These are phyloP conservation scores for Scaptomyza flava DNA, from an alignment of 2,888 invertebrate genomes.

Conservation along the genomic window DNA sequence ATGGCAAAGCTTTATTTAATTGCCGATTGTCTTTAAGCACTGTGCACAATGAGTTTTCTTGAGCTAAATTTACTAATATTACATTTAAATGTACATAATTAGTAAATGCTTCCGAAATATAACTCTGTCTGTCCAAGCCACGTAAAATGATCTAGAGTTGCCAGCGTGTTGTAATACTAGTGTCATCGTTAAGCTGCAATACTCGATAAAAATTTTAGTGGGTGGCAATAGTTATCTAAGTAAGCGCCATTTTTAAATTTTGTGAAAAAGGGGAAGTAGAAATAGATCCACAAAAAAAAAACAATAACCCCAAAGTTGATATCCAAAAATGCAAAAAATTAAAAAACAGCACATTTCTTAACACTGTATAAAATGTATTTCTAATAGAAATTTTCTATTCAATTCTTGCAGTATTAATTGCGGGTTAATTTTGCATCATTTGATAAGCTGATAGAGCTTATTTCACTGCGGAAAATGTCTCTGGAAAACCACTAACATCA, in stretches of 20 bases:
- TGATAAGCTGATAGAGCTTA: conserved; percentile 23
- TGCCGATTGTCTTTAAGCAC: conserved; percentile 14
- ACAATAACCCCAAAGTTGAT: neutral
- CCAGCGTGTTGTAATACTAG: conserved; percentile 15
- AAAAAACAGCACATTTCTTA: neutral
- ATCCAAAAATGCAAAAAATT: neutral
- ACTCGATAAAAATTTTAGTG: conserved; percentile 24
- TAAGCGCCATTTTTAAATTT: conserved; percentile 27
- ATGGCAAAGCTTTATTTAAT: conserved; percentile 18
- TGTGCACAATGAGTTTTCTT: conserved; percentile 34
- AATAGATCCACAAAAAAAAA: neutral
- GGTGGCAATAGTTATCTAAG: conserved; percentile 7
- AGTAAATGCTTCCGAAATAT: conserved; percentile 40
- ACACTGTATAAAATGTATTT: neutral
- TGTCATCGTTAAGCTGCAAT: conserved; percentile 24
- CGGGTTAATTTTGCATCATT: conserved; percentile 10
- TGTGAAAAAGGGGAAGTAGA: conserved; percentile 39
- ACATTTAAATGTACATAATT: conserved; percentile 45
- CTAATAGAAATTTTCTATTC: no score
- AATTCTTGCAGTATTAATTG: conserved; percentile 1
- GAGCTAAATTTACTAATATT: conserved; percentile 31
- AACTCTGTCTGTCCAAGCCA: conserved; percentile 50
- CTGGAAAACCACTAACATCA: conserved; percentile 16
- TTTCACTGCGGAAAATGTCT: conserved; percentile 8
- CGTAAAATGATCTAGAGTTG: conserved; percentile 44